Evolutionary conservation across 2,797 vertebrate genomes (phyloP).

Genomic region (Mormyrus hasselquistii): DNA sequence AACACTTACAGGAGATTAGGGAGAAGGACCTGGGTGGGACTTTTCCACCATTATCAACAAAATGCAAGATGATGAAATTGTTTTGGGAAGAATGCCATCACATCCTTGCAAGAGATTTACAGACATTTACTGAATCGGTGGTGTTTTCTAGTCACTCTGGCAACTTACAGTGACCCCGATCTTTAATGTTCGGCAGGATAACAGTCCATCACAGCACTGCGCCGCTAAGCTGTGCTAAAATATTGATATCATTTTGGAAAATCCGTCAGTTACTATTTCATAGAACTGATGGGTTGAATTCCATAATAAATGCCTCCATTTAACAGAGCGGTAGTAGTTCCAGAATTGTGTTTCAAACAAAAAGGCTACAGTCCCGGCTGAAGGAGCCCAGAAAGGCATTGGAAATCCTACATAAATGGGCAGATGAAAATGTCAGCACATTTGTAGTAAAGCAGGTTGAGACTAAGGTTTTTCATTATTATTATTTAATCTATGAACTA

Average conservation of each 20-base stretch:
- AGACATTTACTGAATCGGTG: neutral
- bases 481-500: neutral
- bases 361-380: neutral
- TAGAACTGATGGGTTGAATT: neutral
- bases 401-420: neutral
- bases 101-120: neutral
- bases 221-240: neutral
- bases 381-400: neutral
- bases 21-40: neutral
- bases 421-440: neutral
- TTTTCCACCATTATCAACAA: neutral
- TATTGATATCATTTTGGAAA: conserved; percentile 1
- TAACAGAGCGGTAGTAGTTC: neutral
- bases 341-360: neutral
- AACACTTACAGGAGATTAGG: neutral
- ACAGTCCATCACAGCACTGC: neutral
- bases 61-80: neutral
- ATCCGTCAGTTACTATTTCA: neutral
- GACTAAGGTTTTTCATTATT: neutral
- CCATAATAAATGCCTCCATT: neutral
- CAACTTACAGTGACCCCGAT: neutral
- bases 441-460: neutral
- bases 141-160: neutral
- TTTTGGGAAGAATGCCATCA: neutral
- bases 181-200: neutral